Base-by-base conservation (phyloP, 1,140 invertebrate species). In the Eriosoma lanigerum region DNA sequence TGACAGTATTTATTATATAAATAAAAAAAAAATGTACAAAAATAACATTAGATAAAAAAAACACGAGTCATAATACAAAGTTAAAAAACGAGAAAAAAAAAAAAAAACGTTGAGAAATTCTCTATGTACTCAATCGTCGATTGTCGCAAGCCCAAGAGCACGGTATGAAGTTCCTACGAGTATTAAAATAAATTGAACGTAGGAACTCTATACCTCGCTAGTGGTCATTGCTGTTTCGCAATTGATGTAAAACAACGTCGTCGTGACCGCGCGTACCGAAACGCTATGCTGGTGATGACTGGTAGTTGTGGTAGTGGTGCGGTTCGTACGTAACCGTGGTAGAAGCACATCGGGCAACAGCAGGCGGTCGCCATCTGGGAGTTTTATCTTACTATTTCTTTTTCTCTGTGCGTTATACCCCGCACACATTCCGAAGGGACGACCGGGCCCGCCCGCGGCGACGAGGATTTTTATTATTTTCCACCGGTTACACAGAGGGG, bases 151-250 rank as follows among this genome's bases (percentile, higher is more conserved):
- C n/a, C 81, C 81, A 81, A 81, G 81, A 81, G 81, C 81, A 81
- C 81, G 81, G 81, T 81, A 81, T 81, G 81, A 81, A 81, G 81
- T 81, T 81, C 81, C 81, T 81, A 81, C 81, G 72, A 76, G 32
- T 76, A 44, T 21, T 15, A 15, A 8, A 80, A 68, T 46, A 38
- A 66, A 64, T 46, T 64, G 58, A 81, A 76, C 81, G 81, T 81
- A 81, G 81, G 81, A 81, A 81, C 81, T 81, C 81, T 81, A 81
- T 81, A 81, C 81, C 81, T 81, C 81, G 81, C 81, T 81, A 81
- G 70, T 81, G 81, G 81, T 81, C 60, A 64, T 75, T 81, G 81
- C 81, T 19, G 38, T 54, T 46, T 24, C 17, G 17, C 44, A 2
- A 1, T 21, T 26, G 15, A 21, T n/a, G 0, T 48, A 38, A n/a